Evolutionary conservation across 2,797 vertebrate species (phyloP), one percentile per base, ranked within the genome.

Genomic region (Carapus acus): DNA sequence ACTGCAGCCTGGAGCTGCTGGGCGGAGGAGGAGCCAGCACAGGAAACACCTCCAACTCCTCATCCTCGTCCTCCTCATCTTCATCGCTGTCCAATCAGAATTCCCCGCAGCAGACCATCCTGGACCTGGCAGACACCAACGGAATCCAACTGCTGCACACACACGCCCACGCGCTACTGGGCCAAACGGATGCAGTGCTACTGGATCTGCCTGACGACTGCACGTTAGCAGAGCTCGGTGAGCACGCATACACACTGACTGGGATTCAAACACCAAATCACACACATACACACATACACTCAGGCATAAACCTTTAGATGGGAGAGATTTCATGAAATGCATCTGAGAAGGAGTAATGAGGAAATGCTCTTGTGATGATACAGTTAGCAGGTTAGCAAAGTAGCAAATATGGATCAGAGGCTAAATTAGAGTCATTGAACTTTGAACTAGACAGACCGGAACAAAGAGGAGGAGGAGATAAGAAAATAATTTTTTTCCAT

Each of bases 1-100:
- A 92, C 83, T 93, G 92, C 80, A 87, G 89, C 75, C 82, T 93
- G 13, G 92, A 94, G 57, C 83, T 93, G 67, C 83, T 92, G 1
- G 75, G 86, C 1, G 70, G 80, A 43, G 76, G 76, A 18, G 81
- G 87, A 16, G 56, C 74, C 43, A 88, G 88, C 69, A 72, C 84
- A 0, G 76, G 86, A 4, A 84, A 84, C 74, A 83, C 80, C 50
- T 85, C 83, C 68, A 80, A 78, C 70, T 86, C 82, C 2, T 86
- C 83, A 1, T 83, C 85, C 3, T 62, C 83, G 1, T 85, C 80
- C 3, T 85, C 85, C 18, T 75, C 78, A 4, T 81, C 85, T 40
- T 78, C 80, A 3, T 83, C 84, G 56, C 63, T 77, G 59, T 94
- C 93, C 5, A 91, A 87, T 1, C 91, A 92, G 81, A 90, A 90